A percentile compares a stretch with the other conserved stretches of the same genome.
These are phyloP conservation scores for Heterocephalus glaber DNA, from an alignment of 2,113 vertebrate genomes.

Conservation along the genomic window DNA sequence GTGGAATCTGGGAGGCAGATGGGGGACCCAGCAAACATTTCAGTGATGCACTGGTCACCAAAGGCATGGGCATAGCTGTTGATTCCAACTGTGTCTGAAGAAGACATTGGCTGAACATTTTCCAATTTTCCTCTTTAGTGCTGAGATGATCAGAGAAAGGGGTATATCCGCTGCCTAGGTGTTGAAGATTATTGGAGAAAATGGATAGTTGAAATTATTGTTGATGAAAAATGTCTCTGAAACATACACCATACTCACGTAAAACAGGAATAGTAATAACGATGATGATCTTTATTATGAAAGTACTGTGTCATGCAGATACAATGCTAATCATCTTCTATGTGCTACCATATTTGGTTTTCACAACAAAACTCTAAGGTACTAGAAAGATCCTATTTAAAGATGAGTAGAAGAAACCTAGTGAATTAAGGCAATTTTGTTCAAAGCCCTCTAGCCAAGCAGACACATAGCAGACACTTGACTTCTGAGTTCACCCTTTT, in stretches of 20 bases:
- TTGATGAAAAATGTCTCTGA: neutral
- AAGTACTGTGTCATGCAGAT: neutral
- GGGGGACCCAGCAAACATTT: neutral
- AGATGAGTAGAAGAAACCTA: neutral
- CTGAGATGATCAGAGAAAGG: neutral
- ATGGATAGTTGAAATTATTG: neutral
- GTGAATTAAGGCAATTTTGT: neutral
- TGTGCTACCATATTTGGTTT: neutral
- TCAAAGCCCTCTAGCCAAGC: neutral
- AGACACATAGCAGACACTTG: neutral
- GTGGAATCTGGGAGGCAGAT: neutral
- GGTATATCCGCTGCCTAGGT: neutral
- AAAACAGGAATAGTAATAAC: neutral
- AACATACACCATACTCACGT: neutral
- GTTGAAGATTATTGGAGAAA: slow-evolving; percentile 5
- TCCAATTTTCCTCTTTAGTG: neutral
- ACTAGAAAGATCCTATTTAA: neutral
- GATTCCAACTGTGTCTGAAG: neutral
- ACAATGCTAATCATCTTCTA: neutral
- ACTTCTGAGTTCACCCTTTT: neutral
- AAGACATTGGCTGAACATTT: neutral
- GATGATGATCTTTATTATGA: neutral
- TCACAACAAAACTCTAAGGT: neutral
- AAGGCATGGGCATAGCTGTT: neutral
- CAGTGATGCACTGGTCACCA: neutral